phyloP scores from a whole-genome alignment of 2,797 vertebrate genomes.

The Chaunax sp. region DNA sequence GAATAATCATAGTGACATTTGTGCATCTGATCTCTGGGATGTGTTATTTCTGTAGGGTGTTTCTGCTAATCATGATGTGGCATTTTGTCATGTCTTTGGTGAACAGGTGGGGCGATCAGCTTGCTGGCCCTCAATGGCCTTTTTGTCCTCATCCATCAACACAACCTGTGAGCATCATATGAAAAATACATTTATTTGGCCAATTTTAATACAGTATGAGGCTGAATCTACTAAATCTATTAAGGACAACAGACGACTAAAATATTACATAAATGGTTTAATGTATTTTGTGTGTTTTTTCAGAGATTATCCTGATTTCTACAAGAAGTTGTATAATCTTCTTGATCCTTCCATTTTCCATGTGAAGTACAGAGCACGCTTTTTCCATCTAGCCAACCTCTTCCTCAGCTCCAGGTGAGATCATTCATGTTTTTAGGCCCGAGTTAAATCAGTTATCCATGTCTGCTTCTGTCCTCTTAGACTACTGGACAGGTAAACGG shows the following conservation, averaged over 20 bases:
- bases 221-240: neutral
- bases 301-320: constrained; percentile 98
- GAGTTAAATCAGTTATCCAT: neutral
- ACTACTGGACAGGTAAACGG: neutral
- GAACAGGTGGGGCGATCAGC: constrained; percentile 93
- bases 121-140: constrained; percentile 95
- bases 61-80: neutral
- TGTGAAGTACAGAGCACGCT: constrained; percentile 92
- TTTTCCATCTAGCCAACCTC: constrained; percentile 91
- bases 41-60: neutral
- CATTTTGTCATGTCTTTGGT: constrained; percentile 10
- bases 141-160: constrained; percentile 94
- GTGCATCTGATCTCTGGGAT: neutral
- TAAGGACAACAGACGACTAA: neutral
- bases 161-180: constrained; percentile 92
- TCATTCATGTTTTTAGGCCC: neutral
- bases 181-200: accelerated
- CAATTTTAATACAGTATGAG: neutral
- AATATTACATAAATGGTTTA: neutral
- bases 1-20: neutral
- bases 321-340: constrained; percentile 93
- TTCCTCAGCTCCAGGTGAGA: constrained; percentile 95
- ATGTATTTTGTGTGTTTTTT: constrained; percentile 10
- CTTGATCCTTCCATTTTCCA: constrained; percentile 94
- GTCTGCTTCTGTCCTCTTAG: neutral